Evolutionary conservation across 2,888 invertebrate species (phyloP), one percentile per base, ranked within the genome.

Genomic region (Horisme vitalbata): DNA sequence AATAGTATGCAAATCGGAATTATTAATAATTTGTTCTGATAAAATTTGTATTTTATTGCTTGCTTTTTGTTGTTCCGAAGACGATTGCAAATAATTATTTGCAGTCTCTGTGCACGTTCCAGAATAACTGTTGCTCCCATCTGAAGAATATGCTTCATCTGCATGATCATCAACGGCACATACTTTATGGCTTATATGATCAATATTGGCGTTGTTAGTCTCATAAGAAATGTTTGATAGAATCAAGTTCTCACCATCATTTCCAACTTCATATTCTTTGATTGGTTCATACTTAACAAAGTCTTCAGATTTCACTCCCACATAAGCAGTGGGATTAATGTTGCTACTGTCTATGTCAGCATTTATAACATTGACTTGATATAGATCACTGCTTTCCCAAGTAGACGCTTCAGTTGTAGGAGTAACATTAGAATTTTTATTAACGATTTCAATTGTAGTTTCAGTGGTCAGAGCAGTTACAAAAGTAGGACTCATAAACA

Each of bases 401-500:
- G 39, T 14, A 4, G 30, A 5, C n/a, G 44, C 24, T 12, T 31
- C 26, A 33, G 21, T 9, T 34, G 31, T 23, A 27, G 18, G 31
- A 14, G 18, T 24, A 24, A 23, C 12, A 18, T 37, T 41, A 14
- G 14, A n/a, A n/a, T n/a, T n/a, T n/a, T n/a, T 6, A 21, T 10
- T 6, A 35, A 28, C 32, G 13, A 26, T 27, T 65, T 78, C 75
- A 15, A 65, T 68, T 35, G 66, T 27, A 55, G 60, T 61, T 6
- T 54, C 50, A 65, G 68, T 65, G 34, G 62, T 32, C 46, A 60
- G 47, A 14, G 63, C 55, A 28, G 72, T 61, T 41, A 65, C 57
- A 69, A 85, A 85, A 23, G 84, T 79, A 14, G 87, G 85, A 57
- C 88, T 88, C 45, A 88, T 68, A 49, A 85, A 75, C 20, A 88